Base-by-base conservation (phyloP, 2,888 invertebrate species). In the Cheilosia pagana region DNA sequence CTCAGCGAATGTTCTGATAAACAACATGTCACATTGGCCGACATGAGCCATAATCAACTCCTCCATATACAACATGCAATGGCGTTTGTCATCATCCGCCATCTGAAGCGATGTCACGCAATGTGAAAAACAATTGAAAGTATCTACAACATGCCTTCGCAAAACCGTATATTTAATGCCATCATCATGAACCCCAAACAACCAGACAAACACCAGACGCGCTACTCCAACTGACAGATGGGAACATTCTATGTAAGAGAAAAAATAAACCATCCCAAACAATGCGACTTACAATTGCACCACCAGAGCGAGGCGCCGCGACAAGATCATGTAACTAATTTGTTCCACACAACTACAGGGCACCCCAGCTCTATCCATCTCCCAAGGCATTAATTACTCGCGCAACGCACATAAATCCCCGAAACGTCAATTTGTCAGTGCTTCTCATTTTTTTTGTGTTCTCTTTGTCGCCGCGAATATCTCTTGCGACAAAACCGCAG, bases 21-120 rank as follows among this genome's bases (percentile, higher is more conserved):
- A 91, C 90, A 91, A 90, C 91, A 89, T 90, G 91, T 91, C 91
- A 90, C 88, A 89, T 89, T 88, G 87, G 87, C 87, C 89, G 91
- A 91, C 91, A 90, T 89, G 89, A 90, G 89, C 90, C 91, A 91
- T 91, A 91, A 90, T 89, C 91, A 90, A 89, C 88, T 74, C 55
- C 59, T 78, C 77, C 71, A 65, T 60, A 65, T 60, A 53, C 23
- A 71, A 41, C 39, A 52, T 57, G 50, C 43, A 43, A 16, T 57
- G 50, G 53, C 53, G 60, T 60, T 60, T 79, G 79, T 74, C 63
- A 35, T 74, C 75, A 48, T 23, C 2, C 21, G 39, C 43, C 45
- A 70, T 70, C 4, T 70, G 55, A 70, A 72, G 43, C 19, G 3
- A 53, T 63, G 41, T 74, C 68, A 70, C 60, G 43, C 35, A 81